Base-by-base conservation (phyloP, 2,888 invertebrate species). In the Alloplasta piceator region DNA sequence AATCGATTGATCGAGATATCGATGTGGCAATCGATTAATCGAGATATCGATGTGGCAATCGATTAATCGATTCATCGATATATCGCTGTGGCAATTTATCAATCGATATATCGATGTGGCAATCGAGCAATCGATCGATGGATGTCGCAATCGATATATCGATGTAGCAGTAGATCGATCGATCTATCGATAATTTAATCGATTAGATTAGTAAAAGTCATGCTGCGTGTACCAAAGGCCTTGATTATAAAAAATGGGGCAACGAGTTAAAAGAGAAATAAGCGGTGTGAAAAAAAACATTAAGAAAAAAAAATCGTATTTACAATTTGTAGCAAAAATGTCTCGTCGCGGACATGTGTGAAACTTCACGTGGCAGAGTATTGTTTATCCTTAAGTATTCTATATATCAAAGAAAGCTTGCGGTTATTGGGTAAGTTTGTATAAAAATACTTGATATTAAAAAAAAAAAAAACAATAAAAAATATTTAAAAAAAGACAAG, bases 371-470 rank as follows among this genome's bases (percentile, higher is more conserved):
- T 74, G 52, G 39, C 63, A 70, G 60, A 64, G 50, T 78, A 81
- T 66, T 64, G 48, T 50, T 58, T 16, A 48, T 71, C 14, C 70
- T 63, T 77, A 70, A 52, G 38, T 43, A 36, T 41, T 12, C 14
- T 52, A 52, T 63, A 74, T 61, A 43, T 64, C 36, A 63, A 72
- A 58, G 43, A 58, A 72, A 80, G 66, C 55, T 77, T 56, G 68
- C 56, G 52, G 56, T 48, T 60, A 74, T 67, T 10, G 26, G 41
- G 41, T 70, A 73, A 68, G 58, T 73, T 68, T 61, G 79, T 76
- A 76, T 75, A 73, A 80, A 82, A 79, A 72, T 68, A 72, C 75
- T 64, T 46, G 46, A 66, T 71, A 76, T 67, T 63, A 68, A 79
- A 48, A 43, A 46, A 64, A 75, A 71, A 41, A 56, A 74, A 56